Evolutionary conservation across 2,113 vertebrate genomes (phyloP).

Genomic region (Brienomyrus brachyistius): DNA sequence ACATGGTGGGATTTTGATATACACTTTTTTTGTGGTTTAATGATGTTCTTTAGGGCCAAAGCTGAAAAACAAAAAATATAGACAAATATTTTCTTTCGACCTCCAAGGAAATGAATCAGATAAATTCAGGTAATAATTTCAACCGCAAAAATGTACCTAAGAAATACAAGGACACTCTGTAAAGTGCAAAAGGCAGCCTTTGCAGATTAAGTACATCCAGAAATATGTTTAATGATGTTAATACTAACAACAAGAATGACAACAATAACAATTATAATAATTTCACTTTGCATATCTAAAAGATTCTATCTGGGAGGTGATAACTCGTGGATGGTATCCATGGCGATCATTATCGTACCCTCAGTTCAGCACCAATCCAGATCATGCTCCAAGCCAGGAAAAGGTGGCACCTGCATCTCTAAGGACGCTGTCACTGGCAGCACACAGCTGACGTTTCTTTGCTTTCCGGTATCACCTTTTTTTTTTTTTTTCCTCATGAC

Average conservation of each 20-base stretch:
- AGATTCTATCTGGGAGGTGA: neutral
- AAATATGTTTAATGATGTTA: neutral
- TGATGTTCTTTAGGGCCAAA: neutral
- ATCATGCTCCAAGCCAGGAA: neutral
- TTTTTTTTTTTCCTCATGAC: neutral
- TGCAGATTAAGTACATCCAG: neutral
- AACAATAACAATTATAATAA: neutral
- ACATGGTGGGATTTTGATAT: neutral
- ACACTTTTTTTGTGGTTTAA: neutral
- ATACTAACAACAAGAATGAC: neutral
- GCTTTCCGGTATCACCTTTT: neutral
- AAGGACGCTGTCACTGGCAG: neutral
- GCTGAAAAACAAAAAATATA: neutral
- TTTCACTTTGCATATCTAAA: neutral
- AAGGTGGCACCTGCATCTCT: neutral
- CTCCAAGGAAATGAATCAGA: neutral
- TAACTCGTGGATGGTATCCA: neutral
- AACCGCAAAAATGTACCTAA: neutral
- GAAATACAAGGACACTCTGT: neutral
- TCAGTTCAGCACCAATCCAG: neutral
- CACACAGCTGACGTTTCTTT: neutral
- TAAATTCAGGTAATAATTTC: neutral
- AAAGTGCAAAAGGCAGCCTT: neutral
- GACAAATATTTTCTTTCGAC: neutral
- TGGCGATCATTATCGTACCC: neutral